phyloP scores from a whole-genome alignment of 2,797 vertebrate species.

The Micromesistius poutassou region DNA sequence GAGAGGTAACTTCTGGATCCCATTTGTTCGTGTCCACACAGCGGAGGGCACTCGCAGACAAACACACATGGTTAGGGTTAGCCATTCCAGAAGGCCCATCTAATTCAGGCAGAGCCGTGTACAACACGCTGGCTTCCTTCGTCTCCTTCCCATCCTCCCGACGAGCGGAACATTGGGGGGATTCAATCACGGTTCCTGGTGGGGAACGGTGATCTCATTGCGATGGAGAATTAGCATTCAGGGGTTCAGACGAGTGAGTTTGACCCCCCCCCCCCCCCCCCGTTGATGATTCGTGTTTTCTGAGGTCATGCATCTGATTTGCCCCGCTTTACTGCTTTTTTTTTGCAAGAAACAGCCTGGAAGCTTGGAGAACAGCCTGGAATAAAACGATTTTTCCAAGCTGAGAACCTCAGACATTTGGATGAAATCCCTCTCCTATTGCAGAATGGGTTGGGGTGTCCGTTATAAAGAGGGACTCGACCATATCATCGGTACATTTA shows the following conservation, averaged over 20 bases:
- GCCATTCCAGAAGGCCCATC: slow-evolving; percentile 49
- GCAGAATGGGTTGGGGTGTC: neutral
- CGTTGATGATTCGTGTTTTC: neutral
- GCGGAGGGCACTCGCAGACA: slow-evolving; percentile 47
- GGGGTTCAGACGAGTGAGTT: neutral
- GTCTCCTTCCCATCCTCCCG: slow-evolving; percentile 1
- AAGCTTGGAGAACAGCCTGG: neutral
- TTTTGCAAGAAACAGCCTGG: neutral
- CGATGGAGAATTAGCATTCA: neutral
- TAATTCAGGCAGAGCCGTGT: slow-evolving; percentile 49
- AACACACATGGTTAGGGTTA: slow-evolving; percentile 68
- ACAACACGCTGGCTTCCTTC: slow-evolving; percentile 24
- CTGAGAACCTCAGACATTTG: neutral
- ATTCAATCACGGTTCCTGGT: neutral
- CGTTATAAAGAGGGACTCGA: neutral
- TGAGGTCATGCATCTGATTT: neutral
- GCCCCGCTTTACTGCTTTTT: neutral
- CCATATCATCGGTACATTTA: neutral
- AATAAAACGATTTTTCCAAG: neutral
- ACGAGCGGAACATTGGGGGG: neutral
- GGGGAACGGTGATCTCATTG: neutral
- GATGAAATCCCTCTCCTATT: neutral
- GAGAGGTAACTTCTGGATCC: slow-evolving; percentile 60
- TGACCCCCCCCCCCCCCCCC: too few relatives aligned
- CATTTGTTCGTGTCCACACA: slow-evolving; percentile 50